Evolutionary conservation across 2,113 vertebrate genomes (phyloP).

Genomic region (Chunga burmeisteri): DNA sequence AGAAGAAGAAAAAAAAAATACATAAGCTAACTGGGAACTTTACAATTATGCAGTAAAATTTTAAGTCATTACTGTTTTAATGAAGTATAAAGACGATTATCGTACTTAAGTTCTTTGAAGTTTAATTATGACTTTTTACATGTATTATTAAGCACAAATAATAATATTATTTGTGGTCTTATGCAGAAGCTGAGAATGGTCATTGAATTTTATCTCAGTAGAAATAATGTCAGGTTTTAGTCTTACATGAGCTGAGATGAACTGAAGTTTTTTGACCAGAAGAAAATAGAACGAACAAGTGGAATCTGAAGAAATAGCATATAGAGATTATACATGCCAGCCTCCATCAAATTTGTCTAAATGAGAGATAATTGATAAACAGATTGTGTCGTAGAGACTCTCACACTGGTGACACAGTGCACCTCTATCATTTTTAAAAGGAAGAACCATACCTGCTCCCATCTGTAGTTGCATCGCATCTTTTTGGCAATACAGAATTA

Average conservation of each 20-base stretch:
- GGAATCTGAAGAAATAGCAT: neutral
- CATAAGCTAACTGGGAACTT: neutral
- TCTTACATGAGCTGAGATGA: neutral
- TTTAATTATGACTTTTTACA: conserved; percentile 5
- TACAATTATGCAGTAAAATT: neutral
- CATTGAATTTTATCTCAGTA: neutral
- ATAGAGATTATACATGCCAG: neutral
- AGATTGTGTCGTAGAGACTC: neutral
- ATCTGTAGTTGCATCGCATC: neutral
- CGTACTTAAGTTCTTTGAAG: neutral
- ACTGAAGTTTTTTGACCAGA: neutral
- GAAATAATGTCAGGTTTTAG: neutral
- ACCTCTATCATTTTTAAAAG: neutral
- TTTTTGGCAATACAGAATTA: neutral
- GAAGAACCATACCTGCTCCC: neutral
- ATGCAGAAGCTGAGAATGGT: neutral
- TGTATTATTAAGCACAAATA: neutral
- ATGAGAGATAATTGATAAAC: neutral
- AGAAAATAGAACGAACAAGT: neutral
- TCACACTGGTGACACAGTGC: neutral
- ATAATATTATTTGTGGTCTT: neutral
- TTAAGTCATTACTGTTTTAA: neutral
- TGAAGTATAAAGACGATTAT: neutral
- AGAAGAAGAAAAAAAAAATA: neutral
- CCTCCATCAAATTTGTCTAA: neutral